A percentile compares a stretch with the other conserved stretches of the same genome.
Conservation (phyloP, 2,888 invertebrate species). For the Cephus pygmeus region DNA sequence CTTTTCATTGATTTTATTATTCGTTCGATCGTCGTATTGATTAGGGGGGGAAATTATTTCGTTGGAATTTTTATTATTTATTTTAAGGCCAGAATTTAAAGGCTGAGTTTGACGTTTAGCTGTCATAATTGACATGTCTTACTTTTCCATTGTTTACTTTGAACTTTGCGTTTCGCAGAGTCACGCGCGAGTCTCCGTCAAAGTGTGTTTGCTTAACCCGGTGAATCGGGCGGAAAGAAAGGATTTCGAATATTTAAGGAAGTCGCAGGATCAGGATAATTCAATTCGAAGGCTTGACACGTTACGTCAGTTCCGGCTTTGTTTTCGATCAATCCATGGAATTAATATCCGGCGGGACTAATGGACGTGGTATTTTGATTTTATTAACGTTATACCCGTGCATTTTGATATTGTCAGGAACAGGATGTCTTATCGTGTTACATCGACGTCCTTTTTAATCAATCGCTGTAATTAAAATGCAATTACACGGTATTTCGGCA, state of each 20-base stretch:
- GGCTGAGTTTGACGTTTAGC: neutral
- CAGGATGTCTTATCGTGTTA: neutral
- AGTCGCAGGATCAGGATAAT: slow-evolving; percentile 1
- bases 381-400: neutral
- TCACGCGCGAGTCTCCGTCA: neutral
- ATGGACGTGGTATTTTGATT: neutral
- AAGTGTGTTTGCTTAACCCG: slow-evolving; percentile 20
- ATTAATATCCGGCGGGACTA: neutral
- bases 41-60: too few species aligned
- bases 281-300: neutral
- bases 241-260: slow-evolving; percentile 20
- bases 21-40: too few species aligned
- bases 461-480: neutral
- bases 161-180: neutral
- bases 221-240: slow-evolving; percentile 3
- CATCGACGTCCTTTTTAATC: neutral
- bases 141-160: neutral
- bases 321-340: neutral
- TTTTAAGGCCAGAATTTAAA: too few species aligned
- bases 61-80: too few species aligned
- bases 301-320: neutral
- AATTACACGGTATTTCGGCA: neutral
- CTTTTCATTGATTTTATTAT: too few species aligned
- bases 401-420: neutral
- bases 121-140: neutral